These are phyloP conservation scores for Chamaea fasciata DNA, from an alignment of 2,113 vertebrate species.

Conservation along the genomic window DNA sequence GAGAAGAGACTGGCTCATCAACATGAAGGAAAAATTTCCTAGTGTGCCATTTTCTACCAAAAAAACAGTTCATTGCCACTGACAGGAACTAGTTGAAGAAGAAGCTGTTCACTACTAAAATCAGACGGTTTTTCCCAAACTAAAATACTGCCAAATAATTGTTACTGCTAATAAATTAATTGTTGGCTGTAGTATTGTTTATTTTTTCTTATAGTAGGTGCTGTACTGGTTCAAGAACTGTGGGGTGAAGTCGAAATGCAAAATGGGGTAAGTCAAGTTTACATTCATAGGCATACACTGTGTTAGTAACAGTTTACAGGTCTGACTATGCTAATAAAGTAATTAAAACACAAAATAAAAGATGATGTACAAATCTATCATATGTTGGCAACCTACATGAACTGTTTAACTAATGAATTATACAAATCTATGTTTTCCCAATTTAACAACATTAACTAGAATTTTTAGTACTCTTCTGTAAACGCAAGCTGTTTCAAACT, in stretches of 20 bases:
- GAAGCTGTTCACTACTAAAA: background rate
- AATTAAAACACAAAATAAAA: background rate
- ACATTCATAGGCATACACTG: background rate
- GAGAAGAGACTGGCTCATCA: background rate
- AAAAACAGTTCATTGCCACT: background rate
- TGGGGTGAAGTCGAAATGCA: background rate
- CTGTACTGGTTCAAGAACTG: background rate
- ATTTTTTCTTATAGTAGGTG: background rate
- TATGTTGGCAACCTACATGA: background rate
- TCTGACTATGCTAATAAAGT: background rate
- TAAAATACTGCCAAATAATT: background rate
- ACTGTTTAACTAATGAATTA: background rate
- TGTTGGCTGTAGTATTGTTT: background rate
- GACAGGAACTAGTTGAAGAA: background rate
- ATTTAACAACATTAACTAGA: background rate
- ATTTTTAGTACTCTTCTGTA: background rate
- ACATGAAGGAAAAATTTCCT: background rate
- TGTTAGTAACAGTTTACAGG: background rate
- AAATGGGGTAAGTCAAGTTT: background rate
- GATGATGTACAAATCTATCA: background rate
- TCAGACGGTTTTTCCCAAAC: background rate
- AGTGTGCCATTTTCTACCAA: background rate
- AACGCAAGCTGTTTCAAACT: background rate
- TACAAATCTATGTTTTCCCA: background rate
- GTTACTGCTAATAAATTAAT: background rate